Conservation (phyloP, 2,797 vertebrate species). For the Lacerta agilis region DNA sequence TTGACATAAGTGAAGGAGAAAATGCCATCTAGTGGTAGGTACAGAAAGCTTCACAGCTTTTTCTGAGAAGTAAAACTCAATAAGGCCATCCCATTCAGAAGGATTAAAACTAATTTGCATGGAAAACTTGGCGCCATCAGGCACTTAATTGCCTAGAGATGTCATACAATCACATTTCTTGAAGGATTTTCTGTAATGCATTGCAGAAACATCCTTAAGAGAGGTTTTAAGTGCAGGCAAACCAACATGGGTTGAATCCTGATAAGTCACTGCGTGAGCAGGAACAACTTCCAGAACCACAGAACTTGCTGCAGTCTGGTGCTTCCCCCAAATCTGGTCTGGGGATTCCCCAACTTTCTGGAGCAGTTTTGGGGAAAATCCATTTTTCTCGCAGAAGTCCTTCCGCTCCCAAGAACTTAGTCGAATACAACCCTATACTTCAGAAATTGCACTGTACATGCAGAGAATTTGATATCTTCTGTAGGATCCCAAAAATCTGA, state of each 20-base stretch:
- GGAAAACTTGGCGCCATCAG: background rate
- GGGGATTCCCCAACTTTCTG: no score
- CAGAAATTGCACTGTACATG: background rate
- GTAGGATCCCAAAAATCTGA: background rate
- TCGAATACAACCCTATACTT: background rate
- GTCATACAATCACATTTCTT: background rate
- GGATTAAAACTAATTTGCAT: background rate
- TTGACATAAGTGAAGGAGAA: fast-evolving
- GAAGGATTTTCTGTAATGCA: background rate
- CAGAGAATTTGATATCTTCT: background rate
- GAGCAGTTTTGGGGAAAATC: no score
- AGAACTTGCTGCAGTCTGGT: no score
- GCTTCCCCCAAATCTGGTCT: no score
- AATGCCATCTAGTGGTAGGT: constrained; percentile 14
- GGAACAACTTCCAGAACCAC: no score
- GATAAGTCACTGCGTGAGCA: no score
- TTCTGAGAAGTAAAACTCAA: background rate
- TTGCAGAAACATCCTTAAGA: background rate
- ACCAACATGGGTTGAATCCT: no score
- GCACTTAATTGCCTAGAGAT: background rate
- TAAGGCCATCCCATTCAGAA: no score
- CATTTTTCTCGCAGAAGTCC: no score
- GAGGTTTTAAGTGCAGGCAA: background rate
- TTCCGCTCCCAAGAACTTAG: no score
- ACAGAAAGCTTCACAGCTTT: fast-evolving